These are phyloP conservation scores for Xyrichtys novacula DNA, from an alignment of 2,797 vertebrate species.

Conservation along the genomic window DNA sequence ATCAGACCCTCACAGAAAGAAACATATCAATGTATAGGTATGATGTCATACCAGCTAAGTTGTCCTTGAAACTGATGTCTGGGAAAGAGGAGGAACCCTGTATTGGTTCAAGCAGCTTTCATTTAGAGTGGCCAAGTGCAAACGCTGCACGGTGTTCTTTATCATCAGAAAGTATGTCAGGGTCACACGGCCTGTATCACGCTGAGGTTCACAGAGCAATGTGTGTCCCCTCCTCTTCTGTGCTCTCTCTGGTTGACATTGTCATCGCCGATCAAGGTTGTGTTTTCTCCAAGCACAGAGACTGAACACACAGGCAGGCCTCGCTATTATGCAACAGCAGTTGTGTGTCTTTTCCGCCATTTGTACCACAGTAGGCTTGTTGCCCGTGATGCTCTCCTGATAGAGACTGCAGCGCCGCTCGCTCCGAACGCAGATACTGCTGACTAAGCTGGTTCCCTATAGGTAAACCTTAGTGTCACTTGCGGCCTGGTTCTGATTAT, in stretches of 20 bases:
- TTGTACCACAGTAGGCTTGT: constrained; percentile 21
- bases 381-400: constrained; percentile 13
- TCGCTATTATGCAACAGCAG: constrained; percentile 46
- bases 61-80: too few species aligned
- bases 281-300: constrained; percentile 3
- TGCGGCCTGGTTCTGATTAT: constrained; percentile 23
- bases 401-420: constrained; percentile 7
- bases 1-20: too few species aligned
- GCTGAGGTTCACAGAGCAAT: background rate
- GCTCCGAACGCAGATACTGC: constrained; percentile 24
- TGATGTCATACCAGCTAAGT: too few species aligned
- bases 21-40: too few species aligned
- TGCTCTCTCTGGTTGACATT: constrained; percentile 32
- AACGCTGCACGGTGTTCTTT: background rate
- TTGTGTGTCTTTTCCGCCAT: constrained; percentile 29
- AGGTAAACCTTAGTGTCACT: constrained; percentile 36
- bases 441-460: constrained; percentile 45
- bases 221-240: constrained; percentile 14
- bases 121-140: too few species aligned
- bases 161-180: background rate
- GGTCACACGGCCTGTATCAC: background rate
- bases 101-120: background rate
- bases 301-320: constrained; percentile 31
- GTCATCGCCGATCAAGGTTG: constrained; percentile 39
- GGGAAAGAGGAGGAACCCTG: too few species aligned